Evolutionary conservation across 2,797 vertebrate genomes (phyloP).

Genomic region (Lepilemur septentrionalis): DNA sequence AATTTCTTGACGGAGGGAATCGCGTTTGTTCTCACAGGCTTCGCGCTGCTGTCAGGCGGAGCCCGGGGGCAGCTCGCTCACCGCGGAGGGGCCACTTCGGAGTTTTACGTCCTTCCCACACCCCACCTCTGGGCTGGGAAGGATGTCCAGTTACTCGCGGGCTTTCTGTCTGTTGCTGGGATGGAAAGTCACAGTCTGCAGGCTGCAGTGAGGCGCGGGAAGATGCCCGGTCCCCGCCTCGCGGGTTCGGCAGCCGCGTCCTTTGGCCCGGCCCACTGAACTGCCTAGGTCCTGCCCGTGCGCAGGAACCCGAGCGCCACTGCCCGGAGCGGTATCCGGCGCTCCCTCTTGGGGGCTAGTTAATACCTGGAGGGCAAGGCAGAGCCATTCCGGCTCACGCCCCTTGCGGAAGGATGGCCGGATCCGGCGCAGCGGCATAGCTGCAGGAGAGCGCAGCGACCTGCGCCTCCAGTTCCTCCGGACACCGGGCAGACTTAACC

Average conservation of each 20-base stretch:
- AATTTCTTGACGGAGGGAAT: slow-evolving; percentile 57
- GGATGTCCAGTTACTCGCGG: neutral
- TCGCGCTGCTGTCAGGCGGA: slow-evolving; percentile 20
- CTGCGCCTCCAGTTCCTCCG: neutral
- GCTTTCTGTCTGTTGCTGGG: neutral
- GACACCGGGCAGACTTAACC: neutral
- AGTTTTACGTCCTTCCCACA: slow-evolving; percentile 3
- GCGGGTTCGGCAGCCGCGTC: neutral
- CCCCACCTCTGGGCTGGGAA: slow-evolving; percentile 21
- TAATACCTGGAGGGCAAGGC: slow-evolving; percentile 47
- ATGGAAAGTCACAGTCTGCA: slow-evolving; percentile 50
- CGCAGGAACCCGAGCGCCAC: neutral
- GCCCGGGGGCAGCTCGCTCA: neutral
- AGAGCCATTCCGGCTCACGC: neutral
- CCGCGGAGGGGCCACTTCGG: neutral
- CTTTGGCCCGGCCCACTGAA: neutral
- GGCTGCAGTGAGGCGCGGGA: neutral
- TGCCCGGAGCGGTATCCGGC: neutral
- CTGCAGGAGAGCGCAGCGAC: neutral
- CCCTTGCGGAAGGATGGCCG: neutral
- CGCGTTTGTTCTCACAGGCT: neutral
- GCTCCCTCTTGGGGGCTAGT: neutral
- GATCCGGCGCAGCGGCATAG: neutral
- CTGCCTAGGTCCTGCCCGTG: neutral
- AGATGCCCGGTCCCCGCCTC: neutral